Base-by-base conservation (phyloP, 2,797 vertebrate species). In the Phoebastria nigripes region DNA sequence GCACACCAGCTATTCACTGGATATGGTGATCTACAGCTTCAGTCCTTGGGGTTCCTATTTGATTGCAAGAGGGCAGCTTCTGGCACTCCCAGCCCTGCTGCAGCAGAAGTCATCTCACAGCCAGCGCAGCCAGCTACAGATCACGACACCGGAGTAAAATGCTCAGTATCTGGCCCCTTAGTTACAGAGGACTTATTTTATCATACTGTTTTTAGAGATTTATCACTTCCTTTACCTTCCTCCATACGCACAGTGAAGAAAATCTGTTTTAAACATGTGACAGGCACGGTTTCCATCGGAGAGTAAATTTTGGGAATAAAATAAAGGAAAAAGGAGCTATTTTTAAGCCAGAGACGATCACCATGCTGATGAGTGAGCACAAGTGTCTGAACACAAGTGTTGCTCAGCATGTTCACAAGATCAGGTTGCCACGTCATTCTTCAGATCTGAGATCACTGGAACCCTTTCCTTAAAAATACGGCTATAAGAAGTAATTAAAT, bases 201-300 rank as follows among this genome's bases (percentile, higher is more conserved):
- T 78, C 72, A 83, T 58, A 86, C 26, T 72, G 31, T 13, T 92
- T 88, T 88, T 65, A 79, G 80, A 95, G 95, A 96, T 96, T 94
- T 97, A 97, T 96, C 95, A 94, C 96, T 96, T 96, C 96, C 96
- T 95, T 89, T 88, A 95, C 82, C 47, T 93, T 92, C 63, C 20
- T 94, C 72, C 69, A 86, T 37, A 83, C 0, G 0, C 42, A 46
- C 20, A 83, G 72, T 15, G 55, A 88, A 91, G 82, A 79, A 91
- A 96, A 96, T 96, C 91, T 96, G 94, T 83, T 97, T 93, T 74
- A 96, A 96, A 94, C 82, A 62, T 91, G 95, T 80, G 70, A 90
- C 29, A 86, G 58, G 46, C 93, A 95, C 4, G 2, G 76, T 33
- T 94, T 88, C 61, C 72, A 65, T 66, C 66, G 69, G 42, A 65